Conservation (phyloP, 2,797 vertebrate species). For the Lutjanus campechanus region DNA sequence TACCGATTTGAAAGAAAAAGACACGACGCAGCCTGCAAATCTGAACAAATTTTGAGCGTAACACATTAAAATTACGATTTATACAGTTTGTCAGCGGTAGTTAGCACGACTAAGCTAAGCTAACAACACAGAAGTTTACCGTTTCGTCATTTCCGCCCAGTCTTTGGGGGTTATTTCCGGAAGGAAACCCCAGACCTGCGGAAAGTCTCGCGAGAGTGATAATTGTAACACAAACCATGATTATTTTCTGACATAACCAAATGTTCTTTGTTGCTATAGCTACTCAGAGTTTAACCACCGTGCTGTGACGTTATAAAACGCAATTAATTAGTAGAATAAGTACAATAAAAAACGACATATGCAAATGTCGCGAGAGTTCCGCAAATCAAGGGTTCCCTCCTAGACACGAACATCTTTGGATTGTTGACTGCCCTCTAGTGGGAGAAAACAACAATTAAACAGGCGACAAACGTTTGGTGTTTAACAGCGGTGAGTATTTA, state of each 20-base stretch:
- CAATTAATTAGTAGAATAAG: too few relatives aligned
- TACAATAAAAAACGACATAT: too few relatives aligned
- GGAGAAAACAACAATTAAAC: background rate
- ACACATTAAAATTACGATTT: background rate
- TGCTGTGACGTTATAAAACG: too few relatives aligned
- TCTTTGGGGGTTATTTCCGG: too few relatives aligned
- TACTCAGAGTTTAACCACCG: too few relatives aligned
- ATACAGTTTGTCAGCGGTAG: background rate
- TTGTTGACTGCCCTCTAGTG: constrained; percentile 15
- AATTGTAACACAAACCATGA: too few relatives aligned
- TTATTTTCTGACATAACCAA: too few relatives aligned
- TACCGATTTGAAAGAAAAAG: rapidly evolving
- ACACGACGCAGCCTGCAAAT: rapidly evolving
- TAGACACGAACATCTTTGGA: background rate
- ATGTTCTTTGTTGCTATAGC: too few relatives aligned
- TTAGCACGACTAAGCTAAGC: background rate
- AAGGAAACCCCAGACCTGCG: too few relatives aligned
- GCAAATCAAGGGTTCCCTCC: too few relatives aligned
- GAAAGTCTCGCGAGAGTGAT: too few relatives aligned
- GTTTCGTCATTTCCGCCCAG: background rate
- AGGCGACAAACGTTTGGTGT: rapidly evolving
- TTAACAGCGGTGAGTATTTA: rapidly evolving
- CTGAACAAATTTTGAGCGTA: rapidly evolving
- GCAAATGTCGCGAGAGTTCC: too few relatives aligned
- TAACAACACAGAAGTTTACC: constrained; percentile 32